phyloP scores from a whole-genome alignment of 2,888 invertebrate genomes.

The Scaptomyza tumidula region DNA sequence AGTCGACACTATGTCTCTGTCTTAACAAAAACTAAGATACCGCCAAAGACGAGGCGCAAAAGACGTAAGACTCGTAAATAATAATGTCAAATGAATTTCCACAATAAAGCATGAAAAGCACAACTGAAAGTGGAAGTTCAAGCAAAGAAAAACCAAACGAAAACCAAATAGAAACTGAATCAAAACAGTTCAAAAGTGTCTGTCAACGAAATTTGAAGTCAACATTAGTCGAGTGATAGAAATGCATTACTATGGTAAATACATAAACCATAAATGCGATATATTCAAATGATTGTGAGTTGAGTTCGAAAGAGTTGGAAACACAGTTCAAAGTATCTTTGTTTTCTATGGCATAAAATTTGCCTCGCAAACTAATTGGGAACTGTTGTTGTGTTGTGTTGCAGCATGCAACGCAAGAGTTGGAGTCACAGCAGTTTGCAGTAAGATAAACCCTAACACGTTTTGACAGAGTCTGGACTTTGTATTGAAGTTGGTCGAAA shows the following conservation, averaged over 20 bases:
- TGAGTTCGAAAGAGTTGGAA: background rate
- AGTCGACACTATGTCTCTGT: slow-evolving; percentile 33
- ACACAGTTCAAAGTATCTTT: slow-evolving; percentile 36
- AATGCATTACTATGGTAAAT: slow-evolving; percentile 43
- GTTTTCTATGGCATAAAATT: slow-evolving; percentile 16
- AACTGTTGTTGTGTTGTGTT: slow-evolving; percentile 1
- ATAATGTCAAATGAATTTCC: slow-evolving; percentile 74
- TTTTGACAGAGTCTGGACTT: slow-evolving; percentile 55
- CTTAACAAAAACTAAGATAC: slow-evolving; percentile 35
- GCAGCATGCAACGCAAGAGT: slow-evolving; percentile 22
- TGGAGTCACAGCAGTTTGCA: slow-evolving; percentile 12
- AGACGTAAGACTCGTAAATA: slow-evolving; percentile 64
- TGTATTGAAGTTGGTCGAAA: slow-evolving; percentile 61
- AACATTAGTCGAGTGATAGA: slow-evolving; percentile 44
- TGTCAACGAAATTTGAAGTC: slow-evolving; percentile 36
- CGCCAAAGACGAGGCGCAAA: slow-evolving; percentile 44
- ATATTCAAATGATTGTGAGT: slow-evolving; percentile 35
- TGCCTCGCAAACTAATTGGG: slow-evolving; percentile 36
- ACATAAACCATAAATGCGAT: slow-evolving; percentile 23
- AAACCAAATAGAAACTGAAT: slow-evolving; percentile 23
- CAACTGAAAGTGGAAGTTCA: slow-evolving; percentile 58
- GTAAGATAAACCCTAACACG: slow-evolving; percentile 60
- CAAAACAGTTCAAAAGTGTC: slow-evolving; percentile 35
- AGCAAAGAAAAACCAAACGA: slow-evolving; percentile 16
- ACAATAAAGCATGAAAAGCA: slow-evolving; percentile 59